phyloP scores from a whole-genome alignment of 64 coral and sea anemone species.

The Actinia equina region DNA sequence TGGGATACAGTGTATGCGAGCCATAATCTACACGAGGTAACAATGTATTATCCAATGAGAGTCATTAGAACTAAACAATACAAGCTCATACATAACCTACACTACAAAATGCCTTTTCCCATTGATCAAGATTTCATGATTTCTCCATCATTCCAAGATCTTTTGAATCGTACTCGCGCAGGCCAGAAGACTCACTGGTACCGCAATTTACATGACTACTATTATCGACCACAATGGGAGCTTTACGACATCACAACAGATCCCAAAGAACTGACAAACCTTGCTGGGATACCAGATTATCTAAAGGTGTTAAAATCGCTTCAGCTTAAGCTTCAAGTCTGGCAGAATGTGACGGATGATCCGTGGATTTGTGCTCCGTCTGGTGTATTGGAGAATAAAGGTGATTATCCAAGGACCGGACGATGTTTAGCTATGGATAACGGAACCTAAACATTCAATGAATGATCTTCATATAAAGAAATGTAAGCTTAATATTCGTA shows the following conservation, averaged over 20 bases:
- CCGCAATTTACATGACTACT: slow-evolving; percentile 67
- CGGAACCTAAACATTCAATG: neutral
- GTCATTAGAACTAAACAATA: slow-evolving; percentile 63
- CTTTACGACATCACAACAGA: slow-evolving; percentile 73
- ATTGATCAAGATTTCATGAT: slow-evolving; percentile 87
- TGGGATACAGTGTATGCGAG: slow-evolving; percentile 88
- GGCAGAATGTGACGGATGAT: slow-evolving; percentile 85
- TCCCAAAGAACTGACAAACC: slow-evolving; percentile 70
- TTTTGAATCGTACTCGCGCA: slow-evolving; percentile 79
- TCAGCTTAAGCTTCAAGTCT: slow-evolving; percentile 36
- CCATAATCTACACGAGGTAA: slow-evolving; percentile 85
- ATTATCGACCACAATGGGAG: slow-evolving; percentile 91
- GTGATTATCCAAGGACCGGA: slow-evolving; percentile 34
- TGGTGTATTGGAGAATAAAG: slow-evolving; percentile 57
- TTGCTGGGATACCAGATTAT: slow-evolving; percentile 50
- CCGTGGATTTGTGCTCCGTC: slow-evolving; percentile 89
- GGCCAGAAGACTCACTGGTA: slow-evolving; percentile 78
- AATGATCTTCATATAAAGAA: neutral
- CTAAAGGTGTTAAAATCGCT: slow-evolving; percentile 40
- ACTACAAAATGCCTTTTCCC: slow-evolving; percentile 93
- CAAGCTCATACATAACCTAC: slow-evolving; percentile 90
- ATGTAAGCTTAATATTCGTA: neutral
- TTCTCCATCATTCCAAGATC: slow-evolving; percentile 80
- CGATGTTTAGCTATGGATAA: slow-evolving; percentile 61
- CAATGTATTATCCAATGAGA: slow-evolving; percentile 97